A percentile compares a stretch with the other conserved stretches of the same genome.
These are phyloP conservation scores for Strix aluco DNA, from an alignment of 2,113 vertebrate genomes.

Conservation along the genomic window DNA sequence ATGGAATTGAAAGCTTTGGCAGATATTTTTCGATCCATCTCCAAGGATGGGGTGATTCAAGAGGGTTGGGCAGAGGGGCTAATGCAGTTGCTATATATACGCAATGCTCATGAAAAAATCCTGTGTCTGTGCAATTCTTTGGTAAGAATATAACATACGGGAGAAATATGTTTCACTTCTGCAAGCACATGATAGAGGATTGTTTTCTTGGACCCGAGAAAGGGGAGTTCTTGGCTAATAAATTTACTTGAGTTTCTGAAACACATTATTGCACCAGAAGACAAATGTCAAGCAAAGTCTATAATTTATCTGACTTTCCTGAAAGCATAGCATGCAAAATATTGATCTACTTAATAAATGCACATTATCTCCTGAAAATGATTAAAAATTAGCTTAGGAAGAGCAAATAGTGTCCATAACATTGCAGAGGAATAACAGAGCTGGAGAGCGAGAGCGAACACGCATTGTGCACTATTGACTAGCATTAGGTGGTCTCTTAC, in stretches of 20 bases:
- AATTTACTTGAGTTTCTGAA: conserved; percentile 45
- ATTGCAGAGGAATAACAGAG: not conserved
- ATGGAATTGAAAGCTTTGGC: not conserved
- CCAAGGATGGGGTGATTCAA: not conserved
- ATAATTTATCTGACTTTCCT: conserved; percentile 61
- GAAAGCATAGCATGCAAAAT: conserved; percentile 16
- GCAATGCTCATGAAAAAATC: not conserved
- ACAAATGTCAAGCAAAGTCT: conserved; percentile 47
- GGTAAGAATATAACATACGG: not conserved
- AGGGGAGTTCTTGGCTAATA: not conserved
- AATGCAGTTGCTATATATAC: not conserved
- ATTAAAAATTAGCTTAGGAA: conserved; percentile 17
- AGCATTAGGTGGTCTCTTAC: not conserved
- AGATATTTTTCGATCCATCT: not conserved
- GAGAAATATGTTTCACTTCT: not conserved
- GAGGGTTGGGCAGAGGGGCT: not conserved
- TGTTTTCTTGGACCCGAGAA: conserved; percentile 18
- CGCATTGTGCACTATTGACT: accelerated
- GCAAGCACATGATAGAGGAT: not conserved
- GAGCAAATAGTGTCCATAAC: not conserved
- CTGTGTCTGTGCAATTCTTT: not conserved
- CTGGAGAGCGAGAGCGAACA: not conserved
- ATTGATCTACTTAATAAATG: not conserved
- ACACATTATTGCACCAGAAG: conserved; percentile 16
- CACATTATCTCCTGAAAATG: not conserved